Percentiles rank a stretch among this genome's conserved stretches.
phyloP scores from a whole-genome alignment of 2,888 invertebrate genomes.

The Harpalus rufipes region DNA sequence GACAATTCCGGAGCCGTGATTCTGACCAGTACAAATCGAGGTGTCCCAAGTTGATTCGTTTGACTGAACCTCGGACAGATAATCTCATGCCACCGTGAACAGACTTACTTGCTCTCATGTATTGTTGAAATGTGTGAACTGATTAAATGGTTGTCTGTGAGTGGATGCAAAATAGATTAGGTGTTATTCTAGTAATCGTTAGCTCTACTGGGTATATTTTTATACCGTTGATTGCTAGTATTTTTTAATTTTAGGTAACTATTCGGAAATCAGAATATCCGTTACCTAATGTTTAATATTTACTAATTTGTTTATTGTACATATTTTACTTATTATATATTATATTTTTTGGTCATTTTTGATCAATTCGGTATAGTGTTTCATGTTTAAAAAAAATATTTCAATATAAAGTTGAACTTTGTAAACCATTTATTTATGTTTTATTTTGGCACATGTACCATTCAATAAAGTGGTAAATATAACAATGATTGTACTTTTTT shows the following conservation, averaged over 20 bases:
- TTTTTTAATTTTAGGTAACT: constrained; percentile 49
- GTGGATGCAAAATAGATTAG: constrained; percentile 50
- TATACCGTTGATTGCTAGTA: constrained; percentile 56
- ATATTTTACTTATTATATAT: constrained; percentile 44
- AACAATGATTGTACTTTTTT: neutral
- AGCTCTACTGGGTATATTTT: constrained; percentile 57
- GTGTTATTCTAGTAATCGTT: constrained; percentile 53
- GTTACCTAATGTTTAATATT: constrained; percentile 49
- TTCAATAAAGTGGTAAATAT: constrained; percentile 43
- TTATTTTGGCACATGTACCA: constrained; percentile 53
- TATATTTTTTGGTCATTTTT: constrained; percentile 51
- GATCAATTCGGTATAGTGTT: constrained; percentile 54
- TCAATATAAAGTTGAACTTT: constrained; percentile 50
- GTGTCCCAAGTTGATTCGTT: constrained; percentile 15
- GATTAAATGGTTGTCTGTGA: constrained; percentile 41
- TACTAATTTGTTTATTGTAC: constrained; percentile 53
- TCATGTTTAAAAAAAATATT: constrained; percentile 52
- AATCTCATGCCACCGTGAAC: constrained; percentile 48
- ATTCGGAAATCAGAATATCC: constrained; percentile 13
- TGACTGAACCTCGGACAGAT: constrained; percentile 43
- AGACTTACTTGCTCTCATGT: constrained; percentile 42
- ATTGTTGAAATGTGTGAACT: constrained; percentile 45
- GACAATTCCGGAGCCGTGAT: constrained; percentile 34
- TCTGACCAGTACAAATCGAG: constrained; percentile 58
- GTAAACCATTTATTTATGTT: constrained; percentile 51